Evolutionary conservation across 2,888 invertebrate genomes (phyloP), one percentile per base, ranked within the genome.

Genomic region (Teinopalpus imperialis): DNA sequence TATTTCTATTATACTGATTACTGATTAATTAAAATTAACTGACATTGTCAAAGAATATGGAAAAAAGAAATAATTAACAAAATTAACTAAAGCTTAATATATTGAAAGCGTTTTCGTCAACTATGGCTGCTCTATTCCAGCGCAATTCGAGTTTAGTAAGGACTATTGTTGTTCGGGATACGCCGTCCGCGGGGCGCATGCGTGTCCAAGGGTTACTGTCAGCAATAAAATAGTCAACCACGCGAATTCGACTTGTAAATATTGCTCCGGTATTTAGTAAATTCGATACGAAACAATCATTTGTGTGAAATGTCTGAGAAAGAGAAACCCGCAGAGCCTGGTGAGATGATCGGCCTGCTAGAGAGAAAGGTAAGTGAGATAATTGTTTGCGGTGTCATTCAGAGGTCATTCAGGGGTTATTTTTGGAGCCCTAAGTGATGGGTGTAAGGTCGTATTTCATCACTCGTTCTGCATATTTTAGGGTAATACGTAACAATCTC

Each of bases 311-410:
- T 87, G 82, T 49, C 61, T 1, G 75, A 74, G 13, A 80, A 72
- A 46, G 56, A 56, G 36, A 67, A 65, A 47, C 48, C 53, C 39
- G 44, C 50, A 13, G 69, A 74, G 49, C 66, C 73, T 0, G 71
- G 72, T 0, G 87, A 88, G 56, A 85, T 72, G 2, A 80, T 87
- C 31, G 73, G 75, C 41, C 57, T 88, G 13, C 61, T 88, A 29
- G 81, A 85, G 10, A 78, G 78, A 61, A 86, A 83, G 81, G 87
- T 87, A 60, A 64, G 85, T 64, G 39, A 54, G 56, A 57, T 55
- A 54, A 57, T 46, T 29, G 21, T 12, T 43, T 50, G 51, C 53
- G 53, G 54, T 68, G 63, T 41, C 41, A 41, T 16, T 10, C 56
- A 67, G 75, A 85, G 86, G 85, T 82, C 81, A 74, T 46, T 45